phyloP scores from a whole-genome alignment of 2,888 invertebrate genomes.

The Mimumesa dahlbomi region DNA sequence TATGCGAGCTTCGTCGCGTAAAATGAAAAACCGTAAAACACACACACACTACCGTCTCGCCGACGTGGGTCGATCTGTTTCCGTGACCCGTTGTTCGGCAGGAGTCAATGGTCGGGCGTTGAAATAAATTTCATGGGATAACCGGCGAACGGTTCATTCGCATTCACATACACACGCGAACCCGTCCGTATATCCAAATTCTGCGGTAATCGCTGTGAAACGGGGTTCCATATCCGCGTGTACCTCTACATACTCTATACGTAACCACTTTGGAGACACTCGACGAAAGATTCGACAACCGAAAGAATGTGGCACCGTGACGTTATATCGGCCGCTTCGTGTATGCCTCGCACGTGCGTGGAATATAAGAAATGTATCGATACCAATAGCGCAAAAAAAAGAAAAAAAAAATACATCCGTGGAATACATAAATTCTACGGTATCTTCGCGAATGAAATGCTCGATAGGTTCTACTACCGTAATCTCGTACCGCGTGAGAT shows the following conservation, averaged over 20 bases:
- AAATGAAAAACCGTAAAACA: conserved; percentile 33
- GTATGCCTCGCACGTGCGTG: conserved; percentile 31
- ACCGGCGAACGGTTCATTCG: conserved; percentile 44
- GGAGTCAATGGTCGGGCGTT: conserved; percentile 36
- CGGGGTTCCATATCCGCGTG: conserved; percentile 1
- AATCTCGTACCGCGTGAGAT: too few relatives aligned
- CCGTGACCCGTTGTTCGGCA: neutral
- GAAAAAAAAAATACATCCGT: too few relatives aligned
- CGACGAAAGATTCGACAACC: conserved; percentile 27
- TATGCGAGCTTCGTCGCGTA: neutral
- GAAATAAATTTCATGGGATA: conserved; percentile 33
- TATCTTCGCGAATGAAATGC: too few relatives aligned
- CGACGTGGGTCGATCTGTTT: too few relatives aligned
- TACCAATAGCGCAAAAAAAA: conserved; percentile 24
- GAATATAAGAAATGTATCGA: conserved; percentile 23
- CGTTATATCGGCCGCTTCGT: conserved; percentile 42
- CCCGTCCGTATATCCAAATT: conserved; percentile 57
- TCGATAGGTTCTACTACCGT: too few relatives aligned
- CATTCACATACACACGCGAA: conserved; percentile 41
- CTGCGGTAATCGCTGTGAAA: conserved; percentile 55
- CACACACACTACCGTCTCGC: neutral
- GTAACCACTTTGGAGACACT: too few relatives aligned
- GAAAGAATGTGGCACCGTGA: conserved; percentile 26
- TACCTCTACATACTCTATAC: too few relatives aligned
- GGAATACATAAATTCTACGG: too few relatives aligned